phyloP scores from a whole-genome alignment of 2,797 vertebrate genomes.

The Phrynocephalus vlangalii region DNA sequence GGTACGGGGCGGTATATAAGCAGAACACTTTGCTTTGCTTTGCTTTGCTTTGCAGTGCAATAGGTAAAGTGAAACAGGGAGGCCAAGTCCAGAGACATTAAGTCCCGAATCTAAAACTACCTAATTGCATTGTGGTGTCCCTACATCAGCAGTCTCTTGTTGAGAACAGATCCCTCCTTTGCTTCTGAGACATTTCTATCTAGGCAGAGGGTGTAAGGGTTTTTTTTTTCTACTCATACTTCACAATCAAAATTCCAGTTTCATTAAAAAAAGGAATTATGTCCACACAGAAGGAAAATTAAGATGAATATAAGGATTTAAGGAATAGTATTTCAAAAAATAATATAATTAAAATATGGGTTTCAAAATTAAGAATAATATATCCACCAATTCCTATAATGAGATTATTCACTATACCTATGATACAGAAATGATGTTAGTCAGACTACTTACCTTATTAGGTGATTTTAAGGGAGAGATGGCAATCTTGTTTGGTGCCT shows the following conservation, averaged over 20 bases:
- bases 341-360: no score
- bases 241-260: neutral
- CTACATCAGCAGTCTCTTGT: neutral
- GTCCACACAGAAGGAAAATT: neutral
- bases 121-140: neutral
- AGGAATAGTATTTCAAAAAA: neutral
- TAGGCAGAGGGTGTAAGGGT: neutral
- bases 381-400: neutral
- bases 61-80: neutral
- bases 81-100: neutral
- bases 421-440: neutral
- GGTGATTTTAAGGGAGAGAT: conserved; percentile 98
- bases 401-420: neutral
- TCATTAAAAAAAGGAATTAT: no score
- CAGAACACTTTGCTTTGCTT: neutral
- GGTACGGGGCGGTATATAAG: no score
- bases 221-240: no score
- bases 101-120: neutral
- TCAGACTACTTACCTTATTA: conserved; percentile 88
- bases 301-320: neutral
- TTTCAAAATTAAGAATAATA: neutral
- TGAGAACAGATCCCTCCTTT: neutral
- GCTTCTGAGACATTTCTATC: neutral
- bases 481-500: conserved; percentile 92
- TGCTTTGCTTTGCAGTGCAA: neutral